Conservation (phyloP, 2,888 invertebrate genomes). For the Orchesella flavescens region DNA sequence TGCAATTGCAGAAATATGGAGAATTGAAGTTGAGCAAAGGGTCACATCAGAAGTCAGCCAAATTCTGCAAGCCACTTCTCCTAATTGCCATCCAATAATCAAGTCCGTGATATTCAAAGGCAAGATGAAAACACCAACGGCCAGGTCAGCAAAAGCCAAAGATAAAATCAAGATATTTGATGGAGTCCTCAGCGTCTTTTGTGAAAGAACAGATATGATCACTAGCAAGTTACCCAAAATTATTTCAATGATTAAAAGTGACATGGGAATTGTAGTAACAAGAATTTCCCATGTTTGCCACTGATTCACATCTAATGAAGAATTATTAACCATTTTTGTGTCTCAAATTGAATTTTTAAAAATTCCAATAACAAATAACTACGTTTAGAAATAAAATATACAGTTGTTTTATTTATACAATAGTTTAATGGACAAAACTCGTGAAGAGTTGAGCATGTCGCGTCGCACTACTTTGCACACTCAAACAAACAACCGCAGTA, state of each 20-base stretch:
- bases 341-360: too few relatives aligned
- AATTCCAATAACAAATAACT: too few relatives aligned
- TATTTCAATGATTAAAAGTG: slow-evolving; percentile 48
- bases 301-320: neutral
- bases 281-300: slow-evolving; percentile 33
- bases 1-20: slow-evolving; percentile 69
- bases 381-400: too few relatives aligned
- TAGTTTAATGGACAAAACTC: too few relatives aligned
- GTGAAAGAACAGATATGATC: slow-evolving; percentile 64
- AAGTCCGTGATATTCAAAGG: slow-evolving; percentile 67
- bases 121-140: slow-evolving; percentile 68
- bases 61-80: slow-evolving; percentile 55
- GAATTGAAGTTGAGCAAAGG: slow-evolving; percentile 68
- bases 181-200: slow-evolving; percentile 61
- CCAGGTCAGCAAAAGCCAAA: slow-evolving; percentile 67
- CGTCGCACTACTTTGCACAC: too few relatives aligned
- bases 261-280: slow-evolving; percentile 29
- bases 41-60: slow-evolving; percentile 69
- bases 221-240: slow-evolving; percentile 70
- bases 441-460: too few relatives aligned
- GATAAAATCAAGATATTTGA: slow-evolving; percentile 69
- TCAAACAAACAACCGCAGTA: too few relatives aligned
- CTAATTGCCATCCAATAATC: slow-evolving; percentile 61
- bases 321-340: too few relatives aligned
- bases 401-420: too few relatives aligned